Conservation (phyloP, 1,140 invertebrate species). For the Plutomurus gul region DNA sequence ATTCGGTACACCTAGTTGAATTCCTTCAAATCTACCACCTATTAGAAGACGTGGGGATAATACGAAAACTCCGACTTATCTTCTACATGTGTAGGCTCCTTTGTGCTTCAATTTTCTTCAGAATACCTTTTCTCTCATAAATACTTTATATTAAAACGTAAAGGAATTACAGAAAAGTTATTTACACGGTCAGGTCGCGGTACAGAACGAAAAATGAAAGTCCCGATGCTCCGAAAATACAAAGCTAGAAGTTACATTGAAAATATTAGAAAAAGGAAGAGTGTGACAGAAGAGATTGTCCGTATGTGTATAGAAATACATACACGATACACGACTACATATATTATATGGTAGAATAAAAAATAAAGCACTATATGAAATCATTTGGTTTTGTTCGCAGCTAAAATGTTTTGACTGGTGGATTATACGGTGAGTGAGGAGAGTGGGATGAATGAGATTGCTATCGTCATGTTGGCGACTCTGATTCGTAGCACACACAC, state of each 20-base stretch:
- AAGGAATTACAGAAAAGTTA: background rate
- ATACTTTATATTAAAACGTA: background rate
- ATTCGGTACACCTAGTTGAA: too few relatives aligned
- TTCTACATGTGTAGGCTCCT: too few relatives aligned
- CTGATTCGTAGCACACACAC: background rate
- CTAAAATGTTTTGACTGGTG: constrained; percentile 40
- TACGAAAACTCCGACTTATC: background rate
- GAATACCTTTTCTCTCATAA: background rate
- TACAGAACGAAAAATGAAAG: too few relatives aligned
- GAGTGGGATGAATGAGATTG: constrained; percentile 8
- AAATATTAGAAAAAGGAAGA: too few relatives aligned
- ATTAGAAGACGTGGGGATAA: background rate
- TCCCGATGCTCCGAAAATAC: too few relatives aligned
- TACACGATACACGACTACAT: too few relatives aligned
- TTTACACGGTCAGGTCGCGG: too few relatives aligned
- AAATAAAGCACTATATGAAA: background rate
- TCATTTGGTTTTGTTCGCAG: background rate
- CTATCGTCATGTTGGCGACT: background rate
- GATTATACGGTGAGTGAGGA: constrained; percentile 26
- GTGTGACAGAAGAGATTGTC: too few relatives aligned
- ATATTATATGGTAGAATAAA: too few relatives aligned
- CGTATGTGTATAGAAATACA: background rate
- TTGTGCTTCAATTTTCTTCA: background rate
- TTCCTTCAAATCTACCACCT: too few relatives aligned
- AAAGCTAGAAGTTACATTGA: too few relatives aligned